Percentiles rank a stretch among this genome's conserved stretches.
phyloP scores from a whole-genome alignment of 2,888 invertebrate species.

The Augiades crinisus region DNA sequence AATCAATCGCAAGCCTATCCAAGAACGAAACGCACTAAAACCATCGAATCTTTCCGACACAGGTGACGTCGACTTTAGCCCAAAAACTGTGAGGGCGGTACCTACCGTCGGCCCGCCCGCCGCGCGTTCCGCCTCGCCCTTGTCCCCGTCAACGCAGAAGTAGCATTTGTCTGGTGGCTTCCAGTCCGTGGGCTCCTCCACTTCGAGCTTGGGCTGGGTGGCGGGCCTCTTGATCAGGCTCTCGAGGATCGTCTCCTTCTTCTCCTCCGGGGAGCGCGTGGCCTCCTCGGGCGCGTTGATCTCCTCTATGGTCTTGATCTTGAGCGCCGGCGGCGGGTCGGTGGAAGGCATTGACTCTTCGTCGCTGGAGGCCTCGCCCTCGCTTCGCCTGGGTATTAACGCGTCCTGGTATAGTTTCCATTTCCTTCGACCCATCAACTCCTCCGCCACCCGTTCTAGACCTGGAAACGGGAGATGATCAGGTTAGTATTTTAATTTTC shows the following conservation, averaged over 20 bases:
- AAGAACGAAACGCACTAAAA: no score
- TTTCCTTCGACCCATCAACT: slow-evolving; percentile 98
- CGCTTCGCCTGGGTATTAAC: slow-evolving; percentile 73
- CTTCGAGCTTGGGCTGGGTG: slow-evolving; percentile 68
- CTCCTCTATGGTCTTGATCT: slow-evolving; percentile 79
- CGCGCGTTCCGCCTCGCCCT: slow-evolving; percentile 43
- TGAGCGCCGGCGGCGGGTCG: slow-evolving; percentile 72
- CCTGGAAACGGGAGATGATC: slow-evolving; percentile 78
- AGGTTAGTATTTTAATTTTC: no score
- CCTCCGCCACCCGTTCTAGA: slow-evolving; percentile 97
- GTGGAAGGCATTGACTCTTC: slow-evolving; percentile 71
- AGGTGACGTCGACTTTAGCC: not conserved
- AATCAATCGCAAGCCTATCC: no score
- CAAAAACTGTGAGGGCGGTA: slow-evolving; percentile 11
- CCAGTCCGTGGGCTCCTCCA: slow-evolving; percentile 85
- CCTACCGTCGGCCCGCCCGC: slow-evolving; percentile 36
- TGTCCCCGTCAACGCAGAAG: slow-evolving; percentile 85
- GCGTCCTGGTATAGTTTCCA: slow-evolving; percentile 96
- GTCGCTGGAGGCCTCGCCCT: slow-evolving; percentile 69
- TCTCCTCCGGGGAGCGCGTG: slow-evolving; percentile 39
- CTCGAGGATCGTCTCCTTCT: slow-evolving; percentile 77
- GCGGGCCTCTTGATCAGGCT: slow-evolving; percentile 74
- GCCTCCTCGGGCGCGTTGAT: slow-evolving; percentile 67
- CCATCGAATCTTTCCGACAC: no score
- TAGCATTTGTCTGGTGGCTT: slow-evolving; percentile 92